phyloP scores from a whole-genome alignment of 1,140 invertebrate genomes.

The Yoshiicerus persimilis region DNA sequence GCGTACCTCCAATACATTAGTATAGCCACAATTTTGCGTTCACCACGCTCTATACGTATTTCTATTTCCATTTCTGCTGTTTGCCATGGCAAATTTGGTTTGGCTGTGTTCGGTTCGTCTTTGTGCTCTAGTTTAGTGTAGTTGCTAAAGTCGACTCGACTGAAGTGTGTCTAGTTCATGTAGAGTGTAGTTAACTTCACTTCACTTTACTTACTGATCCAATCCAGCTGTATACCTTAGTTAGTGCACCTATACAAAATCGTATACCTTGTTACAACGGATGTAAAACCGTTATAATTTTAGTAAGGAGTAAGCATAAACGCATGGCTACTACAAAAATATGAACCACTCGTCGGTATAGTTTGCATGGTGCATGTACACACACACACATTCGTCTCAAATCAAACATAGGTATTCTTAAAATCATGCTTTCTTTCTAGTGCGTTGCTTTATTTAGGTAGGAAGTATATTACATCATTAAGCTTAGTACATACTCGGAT shows the following conservation, averaged over 20 bases:
- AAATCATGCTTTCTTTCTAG: background rate
- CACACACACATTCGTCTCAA: background rate
- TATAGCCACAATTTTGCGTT: background rate
- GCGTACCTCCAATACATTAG: no score
- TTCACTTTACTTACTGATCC: background rate
- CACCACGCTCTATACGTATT: background rate
- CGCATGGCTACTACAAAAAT: background rate
- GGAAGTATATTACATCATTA: background rate
- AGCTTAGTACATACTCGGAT: background rate
- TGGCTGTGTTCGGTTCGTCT: background rate
- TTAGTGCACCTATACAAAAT: no score
- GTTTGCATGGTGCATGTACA: background rate
- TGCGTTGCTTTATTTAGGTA: background rate
- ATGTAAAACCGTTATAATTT: no score
- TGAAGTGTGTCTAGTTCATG: background rate
- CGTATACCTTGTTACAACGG: no score
- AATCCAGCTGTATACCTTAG: background rate
- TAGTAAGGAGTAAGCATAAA: background rate
- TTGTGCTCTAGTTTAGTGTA: background rate
- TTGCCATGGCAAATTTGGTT: background rate
- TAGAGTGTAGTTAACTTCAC: background rate
- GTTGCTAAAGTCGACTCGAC: background rate
- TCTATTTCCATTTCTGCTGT: constrained; percentile 1
- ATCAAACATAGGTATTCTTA: background rate
- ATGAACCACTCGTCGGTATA: background rate